A percentile compares a stretch with the other conserved stretches of the same genome.
Conservation (phyloP, 2,113 vertebrate genomes). For the Talpa occidentalis region DNA sequence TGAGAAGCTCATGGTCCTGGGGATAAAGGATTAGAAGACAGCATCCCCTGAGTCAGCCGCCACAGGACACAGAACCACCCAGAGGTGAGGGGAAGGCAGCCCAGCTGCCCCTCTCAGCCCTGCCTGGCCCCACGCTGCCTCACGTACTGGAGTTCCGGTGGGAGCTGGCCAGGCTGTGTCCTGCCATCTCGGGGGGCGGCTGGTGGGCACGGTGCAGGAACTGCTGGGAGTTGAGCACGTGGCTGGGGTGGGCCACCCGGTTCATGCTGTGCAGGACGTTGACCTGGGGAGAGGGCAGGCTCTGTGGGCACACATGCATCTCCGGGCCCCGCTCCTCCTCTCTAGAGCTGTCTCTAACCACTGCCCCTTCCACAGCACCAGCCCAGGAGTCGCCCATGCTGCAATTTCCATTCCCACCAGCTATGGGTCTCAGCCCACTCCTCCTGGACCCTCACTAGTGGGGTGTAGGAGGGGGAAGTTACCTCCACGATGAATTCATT, state of each 20-base stretch:
- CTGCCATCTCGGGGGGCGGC: constrained; percentile 93
- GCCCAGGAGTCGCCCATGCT: not conserved
- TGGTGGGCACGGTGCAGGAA: constrained; percentile 94
- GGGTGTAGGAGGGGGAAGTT: not conserved
- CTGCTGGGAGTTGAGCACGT: constrained; percentile 95
- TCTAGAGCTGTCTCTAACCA: not conserved
- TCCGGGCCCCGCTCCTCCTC: not conserved
- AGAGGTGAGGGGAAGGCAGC: too few relatives aligned
- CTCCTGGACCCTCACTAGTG: not conserved
- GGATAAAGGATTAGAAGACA: not conserved
- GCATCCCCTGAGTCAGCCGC: not conserved
- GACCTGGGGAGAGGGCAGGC: constrained; percentile 86
- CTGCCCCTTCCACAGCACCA: not conserved
- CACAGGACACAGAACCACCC: not conserved
- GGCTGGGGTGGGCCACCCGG: constrained; percentile 93
- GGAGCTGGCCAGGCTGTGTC: constrained; percentile 93
- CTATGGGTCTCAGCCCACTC: not conserved
- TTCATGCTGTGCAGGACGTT: constrained; percentile 96
- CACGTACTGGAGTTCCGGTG: constrained; percentile 94
- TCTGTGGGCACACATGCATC: not conserved
- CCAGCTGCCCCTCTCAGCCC: not conserved
- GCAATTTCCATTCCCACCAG: not conserved
- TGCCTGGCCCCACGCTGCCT: not conserved
- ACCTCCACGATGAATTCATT: constrained; percentile 98
- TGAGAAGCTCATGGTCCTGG: not conserved